Conservation (phyloP, 2,797 vertebrate species). For the Falco concolor region DNA sequence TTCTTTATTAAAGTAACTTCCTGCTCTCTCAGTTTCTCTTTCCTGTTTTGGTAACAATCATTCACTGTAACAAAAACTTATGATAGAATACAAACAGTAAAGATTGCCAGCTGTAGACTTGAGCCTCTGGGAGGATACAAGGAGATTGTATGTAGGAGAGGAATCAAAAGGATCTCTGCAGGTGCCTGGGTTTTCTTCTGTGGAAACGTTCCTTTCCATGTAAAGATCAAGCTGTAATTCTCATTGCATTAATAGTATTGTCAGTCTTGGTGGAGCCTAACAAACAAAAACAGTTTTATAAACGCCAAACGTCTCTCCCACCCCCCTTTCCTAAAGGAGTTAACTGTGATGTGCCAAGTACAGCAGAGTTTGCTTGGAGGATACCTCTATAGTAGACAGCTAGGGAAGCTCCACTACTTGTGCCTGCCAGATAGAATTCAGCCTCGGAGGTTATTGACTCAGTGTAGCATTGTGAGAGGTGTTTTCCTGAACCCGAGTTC, state of each 20-base stretch:
- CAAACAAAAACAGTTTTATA: neutral
- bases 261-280: neutral
- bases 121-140: neutral
- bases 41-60: neutral
- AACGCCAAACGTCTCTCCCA: neutral
- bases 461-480: fast-evolving
- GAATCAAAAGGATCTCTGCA: neutral
- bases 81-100: neutral
- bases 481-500: neutral
- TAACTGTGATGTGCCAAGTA: too few species aligned
- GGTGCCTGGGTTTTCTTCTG: neutral
- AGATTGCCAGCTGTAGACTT: neutral
- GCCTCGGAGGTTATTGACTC: neutral
- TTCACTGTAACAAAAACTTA: neutral
- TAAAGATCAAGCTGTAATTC: neutral
- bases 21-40: neutral
- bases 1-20: neutral
- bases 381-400: neutral
- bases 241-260: neutral
- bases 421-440: neutral
- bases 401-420: neutral
- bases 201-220: neutral
- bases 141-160: neutral
- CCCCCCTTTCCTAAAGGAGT: neutral
- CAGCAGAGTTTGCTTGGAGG: neutral